Evolutionary conservation across 2,888 invertebrate species (phyloP).

Genomic region (Pristionchus mayeri): DNA sequence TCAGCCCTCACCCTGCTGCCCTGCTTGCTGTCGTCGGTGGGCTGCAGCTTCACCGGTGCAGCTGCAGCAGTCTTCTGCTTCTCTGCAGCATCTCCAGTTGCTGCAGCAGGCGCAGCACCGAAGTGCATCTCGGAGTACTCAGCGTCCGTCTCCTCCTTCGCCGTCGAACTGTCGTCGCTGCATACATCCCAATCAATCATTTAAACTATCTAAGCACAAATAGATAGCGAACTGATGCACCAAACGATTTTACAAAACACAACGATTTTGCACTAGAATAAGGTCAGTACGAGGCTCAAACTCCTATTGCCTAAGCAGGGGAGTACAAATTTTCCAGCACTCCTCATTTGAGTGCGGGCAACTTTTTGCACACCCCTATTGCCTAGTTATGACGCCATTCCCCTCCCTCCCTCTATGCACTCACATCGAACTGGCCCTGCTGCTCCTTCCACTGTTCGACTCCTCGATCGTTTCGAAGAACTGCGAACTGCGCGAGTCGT

Average conservation of each 20-base stretch:
- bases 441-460: conserved; percentile 33
- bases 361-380: no score
- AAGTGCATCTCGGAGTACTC: conserved; percentile 7
- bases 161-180: not conserved
- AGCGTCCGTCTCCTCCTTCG: not conserved
- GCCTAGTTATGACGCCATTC: no score
- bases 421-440: conserved; percentile 15
- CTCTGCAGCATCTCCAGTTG: not conserved
- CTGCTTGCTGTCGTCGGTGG: not conserved
- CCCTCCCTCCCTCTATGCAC: not conserved
- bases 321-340: no score
- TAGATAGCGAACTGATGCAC: no score
- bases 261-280: no score
- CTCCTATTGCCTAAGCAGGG: no score
- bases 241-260: no score
- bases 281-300: no score
- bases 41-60: not conserved
- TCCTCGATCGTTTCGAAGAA: conserved; percentile 48
- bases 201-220: no score
- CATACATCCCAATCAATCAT: no score
- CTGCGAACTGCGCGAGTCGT: conserved; percentile 40
- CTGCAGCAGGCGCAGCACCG: not conserved
- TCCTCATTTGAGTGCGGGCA: no score
- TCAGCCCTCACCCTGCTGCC: conserved; percentile 5
- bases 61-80: not conserved